Evolutionary conservation across 2,797 vertebrate genomes (phyloP), one percentile per base, ranked within the genome.

Genomic region (Lacerta bilineata): DNA sequence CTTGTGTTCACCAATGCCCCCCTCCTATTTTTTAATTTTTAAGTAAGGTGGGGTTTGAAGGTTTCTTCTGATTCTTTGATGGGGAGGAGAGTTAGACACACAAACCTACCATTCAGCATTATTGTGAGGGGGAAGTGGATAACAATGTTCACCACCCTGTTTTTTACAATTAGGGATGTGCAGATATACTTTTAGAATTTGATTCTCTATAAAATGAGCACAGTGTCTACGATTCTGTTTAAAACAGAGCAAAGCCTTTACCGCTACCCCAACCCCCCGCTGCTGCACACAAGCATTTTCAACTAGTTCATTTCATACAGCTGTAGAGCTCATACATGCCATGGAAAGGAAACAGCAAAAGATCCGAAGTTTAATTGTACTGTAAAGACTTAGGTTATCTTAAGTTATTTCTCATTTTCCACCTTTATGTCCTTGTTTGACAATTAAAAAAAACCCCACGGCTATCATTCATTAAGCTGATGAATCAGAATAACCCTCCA

Each of bases 401-500:
- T 46, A 9, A 0, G 0, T 87, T 17, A 71, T 83, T 93, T 93
- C 89, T 90, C 36, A 82, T 20, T 84, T 86, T 88, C 88, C 86
- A 50, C 88, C 88, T 87, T 72, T 85, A 86, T 87, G 90, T 83
- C 46, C 8, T 41, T 18, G 76, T 69, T 93, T 90, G 80, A 88
- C 89, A 74, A 91, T 83, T n/a, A n/a, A n/a, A 90, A 95, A 92
- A 46, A 9, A 46, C 2, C 43, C 43, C 91, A 94, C 88, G 92
- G 92, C 94, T 92, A 85, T 92, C 92, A 92, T 93, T 94, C 18
- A 71, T 93, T 91, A 88, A 91, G 41, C 91, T 92, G 91, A 90
- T 84, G 85, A 94, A 90, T 90, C 93, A 94, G 91, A 77, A 88
- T 88, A 92, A 92, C 81, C 72, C 84, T 95, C 94, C 91, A 95